phyloP scores from a whole-genome alignment of 2,888 invertebrate species.

The Yponomeuta cagnagella region DNA sequence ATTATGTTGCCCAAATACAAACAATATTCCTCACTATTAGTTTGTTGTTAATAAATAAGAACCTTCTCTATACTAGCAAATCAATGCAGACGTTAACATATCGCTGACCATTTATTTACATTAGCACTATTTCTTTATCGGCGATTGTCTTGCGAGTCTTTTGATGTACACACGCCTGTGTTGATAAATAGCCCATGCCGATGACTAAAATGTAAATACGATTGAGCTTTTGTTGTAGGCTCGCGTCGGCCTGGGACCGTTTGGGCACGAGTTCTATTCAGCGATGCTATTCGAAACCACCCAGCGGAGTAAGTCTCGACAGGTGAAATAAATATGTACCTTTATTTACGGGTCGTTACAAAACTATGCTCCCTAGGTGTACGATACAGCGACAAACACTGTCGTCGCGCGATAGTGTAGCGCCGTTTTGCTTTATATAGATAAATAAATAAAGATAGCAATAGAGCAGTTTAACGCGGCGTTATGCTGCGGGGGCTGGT shows the following conservation, averaged over 20 bases:
- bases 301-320: neutral
- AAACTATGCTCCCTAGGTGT: neutral
- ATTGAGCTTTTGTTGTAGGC: constrained; percentile 51
- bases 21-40: no score
- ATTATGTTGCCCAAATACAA: no score
- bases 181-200: constrained; percentile 58
- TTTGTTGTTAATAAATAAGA: constrained; percentile 18
- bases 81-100: constrained; percentile 56
- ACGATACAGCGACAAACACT: no score
- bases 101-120: constrained; percentile 71
- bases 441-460: no score
- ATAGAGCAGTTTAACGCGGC: no score
- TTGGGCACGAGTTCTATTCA: constrained; percentile 36
- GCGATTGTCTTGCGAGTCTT: constrained; percentile 59
- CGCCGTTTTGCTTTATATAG: no score
- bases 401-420: no score
- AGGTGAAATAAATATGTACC: neutral
- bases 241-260: constrained; percentile 34
- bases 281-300: constrained; percentile 22
- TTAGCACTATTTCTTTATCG: constrained; percentile 72
- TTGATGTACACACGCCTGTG: constrained; percentile 45
- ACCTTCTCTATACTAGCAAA: constrained; percentile 35
- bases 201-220: constrained; percentile 64
- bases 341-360: neutral
- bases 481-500: no score